Conservation (phyloP, 1,140 invertebrate genomes). For the Aphis craccivora region DNA sequence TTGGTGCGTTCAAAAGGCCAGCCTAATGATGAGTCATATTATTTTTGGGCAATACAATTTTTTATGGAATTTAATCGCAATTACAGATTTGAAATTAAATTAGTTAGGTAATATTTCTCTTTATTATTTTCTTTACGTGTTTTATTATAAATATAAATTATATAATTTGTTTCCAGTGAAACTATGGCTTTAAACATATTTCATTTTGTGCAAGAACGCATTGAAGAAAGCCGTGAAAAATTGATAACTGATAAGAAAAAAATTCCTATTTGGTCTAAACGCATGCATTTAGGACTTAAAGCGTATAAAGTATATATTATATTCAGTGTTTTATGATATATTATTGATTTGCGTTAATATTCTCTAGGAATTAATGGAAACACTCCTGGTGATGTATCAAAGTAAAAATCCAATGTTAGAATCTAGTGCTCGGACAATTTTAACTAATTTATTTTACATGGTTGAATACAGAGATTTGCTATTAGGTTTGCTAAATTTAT, state of each 20-base stretch:
- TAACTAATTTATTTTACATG: constrained; percentile 93
- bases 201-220: constrained; percentile 90
- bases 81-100: constrained; percentile 83
- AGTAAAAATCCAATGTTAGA: constrained; percentile 72
- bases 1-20: constrained; percentile 70
- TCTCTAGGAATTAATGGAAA: constrained; percentile 67
- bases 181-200: constrained; percentile 89
- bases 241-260: constrained; percentile 88
- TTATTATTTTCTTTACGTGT: constrained; percentile 35
- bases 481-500: constrained; percentile 77
- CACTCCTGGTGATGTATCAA: constrained; percentile 82
- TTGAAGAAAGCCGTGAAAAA: constrained; percentile 90
- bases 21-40: constrained; percentile 89
- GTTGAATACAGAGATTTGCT: constrained; percentile 93
- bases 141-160: constrained; percentile 25
- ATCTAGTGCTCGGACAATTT: constrained; percentile 83
- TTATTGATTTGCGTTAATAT: neutral
- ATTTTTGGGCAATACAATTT: constrained; percentile 92
- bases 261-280: constrained; percentile 79
- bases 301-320: constrained; percentile 69
- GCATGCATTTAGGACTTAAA: constrained; percentile 81
- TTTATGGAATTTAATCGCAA: constrained; percentile 97
- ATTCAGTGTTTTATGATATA: constrained; percentile 13
- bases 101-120: constrained; percentile 76
- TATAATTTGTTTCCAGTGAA: constrained; percentile 71